Conservation (phyloP, 2,797 vertebrate genomes). For the Sternotherus odoratus region DNA sequence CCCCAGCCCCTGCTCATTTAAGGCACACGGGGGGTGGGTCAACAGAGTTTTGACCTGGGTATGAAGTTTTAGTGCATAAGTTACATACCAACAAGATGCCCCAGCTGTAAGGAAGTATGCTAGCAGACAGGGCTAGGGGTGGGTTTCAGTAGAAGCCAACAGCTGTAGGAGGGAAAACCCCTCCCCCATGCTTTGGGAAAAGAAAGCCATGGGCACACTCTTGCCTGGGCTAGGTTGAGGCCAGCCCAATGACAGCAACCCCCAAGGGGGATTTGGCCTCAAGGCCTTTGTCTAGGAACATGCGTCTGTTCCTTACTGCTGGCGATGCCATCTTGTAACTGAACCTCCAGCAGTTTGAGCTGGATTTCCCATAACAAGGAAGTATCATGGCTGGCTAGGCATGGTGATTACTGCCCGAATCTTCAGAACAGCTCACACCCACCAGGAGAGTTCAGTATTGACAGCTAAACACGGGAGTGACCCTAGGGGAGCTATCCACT, state of each 20-base stretch:
- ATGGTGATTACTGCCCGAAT: conserved; percentile 44
- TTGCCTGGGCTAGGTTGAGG: accelerated
- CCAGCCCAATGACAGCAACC: background rate
- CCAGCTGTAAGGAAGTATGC: accelerated
- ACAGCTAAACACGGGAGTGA: background rate
- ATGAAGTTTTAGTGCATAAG: background rate
- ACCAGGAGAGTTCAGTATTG: background rate
- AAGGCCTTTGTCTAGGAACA: background rate
- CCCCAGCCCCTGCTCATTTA: accelerated
- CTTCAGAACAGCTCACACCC: background rate
- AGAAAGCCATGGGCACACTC: accelerated
- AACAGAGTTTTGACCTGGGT: accelerated
- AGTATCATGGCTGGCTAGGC: conserved; percentile 35
- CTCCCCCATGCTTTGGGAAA: accelerated
- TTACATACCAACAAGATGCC: accelerated
- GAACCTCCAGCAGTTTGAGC: conserved; percentile 51
- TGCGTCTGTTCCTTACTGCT: background rate
- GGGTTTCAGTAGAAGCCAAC: background rate
- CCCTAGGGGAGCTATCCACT: accelerated
- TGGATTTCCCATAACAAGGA: background rate
- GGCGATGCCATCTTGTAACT: background rate
- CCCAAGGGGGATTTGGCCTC: background rate
- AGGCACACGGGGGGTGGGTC: accelerated
- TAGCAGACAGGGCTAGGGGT: background rate
- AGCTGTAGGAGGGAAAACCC: background rate